Percentiles rank a stretch among this genome's conserved stretches.
These are phyloP conservation scores for Caenorhabditis sinica DNA, from an alignment of 2,888 invertebrate genomes.

Conservation along the genomic window DNA sequence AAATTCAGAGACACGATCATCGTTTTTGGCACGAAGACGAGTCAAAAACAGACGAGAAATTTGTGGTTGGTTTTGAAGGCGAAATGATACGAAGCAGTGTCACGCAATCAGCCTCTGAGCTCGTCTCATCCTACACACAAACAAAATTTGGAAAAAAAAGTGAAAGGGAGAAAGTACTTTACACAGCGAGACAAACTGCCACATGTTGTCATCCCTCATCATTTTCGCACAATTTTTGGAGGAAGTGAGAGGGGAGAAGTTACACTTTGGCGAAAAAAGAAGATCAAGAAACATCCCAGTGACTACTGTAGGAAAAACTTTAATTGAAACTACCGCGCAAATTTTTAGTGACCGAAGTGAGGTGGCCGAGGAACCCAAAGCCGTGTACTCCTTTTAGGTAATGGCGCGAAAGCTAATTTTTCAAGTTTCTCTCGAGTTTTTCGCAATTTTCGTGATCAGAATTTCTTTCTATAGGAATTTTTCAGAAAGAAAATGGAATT, in stretches of 20 bases:
- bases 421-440: not conserved
- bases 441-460: not conserved
- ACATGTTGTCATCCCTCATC: constrained; percentile 35
- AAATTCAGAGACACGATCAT: constrained; percentile 22
- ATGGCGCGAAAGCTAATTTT: constrained; percentile 11
- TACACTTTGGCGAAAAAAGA: constrained; percentile 9
- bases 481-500: constrained; percentile 32
- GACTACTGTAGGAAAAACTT: not conserved
- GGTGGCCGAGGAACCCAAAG: not conserved
- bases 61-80: constrained; percentile 11
- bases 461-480: not conserved
- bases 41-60: not conserved
- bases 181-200: constrained; percentile 14
- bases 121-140: constrained; percentile 1
- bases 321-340: constrained; percentile 10
- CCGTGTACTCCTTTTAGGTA: constrained; percentile 36
- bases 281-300: constrained; percentile 2
- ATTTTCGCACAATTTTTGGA: constrained; percentile 31
- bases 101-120: constrained; percentile 39
- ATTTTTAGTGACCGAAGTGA: not conserved
- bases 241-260: constrained; percentile 3
- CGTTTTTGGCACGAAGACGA: constrained; percentile 10
- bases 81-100: constrained; percentile 21
- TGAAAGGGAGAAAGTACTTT: constrained; percentile 26
- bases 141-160: constrained; percentile 38